Evolutionary conservation across 2,888 invertebrate genomes (phyloP).

Genomic region (Kryphioiulus occultus): DNA sequence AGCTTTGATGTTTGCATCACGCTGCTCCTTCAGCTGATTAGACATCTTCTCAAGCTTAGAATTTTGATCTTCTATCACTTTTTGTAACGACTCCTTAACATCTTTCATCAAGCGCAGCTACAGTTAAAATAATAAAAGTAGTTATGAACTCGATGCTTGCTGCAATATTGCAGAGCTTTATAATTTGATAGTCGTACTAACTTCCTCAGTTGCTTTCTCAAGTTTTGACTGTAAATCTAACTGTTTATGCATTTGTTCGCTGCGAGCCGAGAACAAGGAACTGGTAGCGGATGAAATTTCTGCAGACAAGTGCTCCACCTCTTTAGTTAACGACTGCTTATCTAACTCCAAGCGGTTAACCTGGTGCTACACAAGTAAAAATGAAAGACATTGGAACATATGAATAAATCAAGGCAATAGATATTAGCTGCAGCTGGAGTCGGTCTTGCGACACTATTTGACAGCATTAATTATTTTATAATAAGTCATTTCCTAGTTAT

Average conservation of each 20-base stretch:
- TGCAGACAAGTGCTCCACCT: conserved; percentile 34
- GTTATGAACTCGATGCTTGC: not conserved
- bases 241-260: conserved; percentile 52
- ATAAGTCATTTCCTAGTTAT: not conserved
- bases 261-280: conserved; percentile 47
- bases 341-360: conserved; percentile 45
- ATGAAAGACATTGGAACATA: not conserved
- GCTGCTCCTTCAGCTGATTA: conserved; percentile 75
- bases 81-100: conserved; percentile 73
- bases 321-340: conserved; percentile 12
- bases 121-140: conserved; percentile 51
- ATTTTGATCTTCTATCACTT: conserved; percentile 73
- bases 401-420: not conserved
- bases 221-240: conserved; percentile 50
- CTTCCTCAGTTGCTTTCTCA: conserved; percentile 47
- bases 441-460: too few species aligned
- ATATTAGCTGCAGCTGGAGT: not conserved
- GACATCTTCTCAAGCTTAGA: conserved; percentile 74
- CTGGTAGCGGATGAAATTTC: conserved; percentile 36
- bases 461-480: not conserved
- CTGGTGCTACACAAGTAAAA: conserved; percentile 17
- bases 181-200: conserved; percentile 1
- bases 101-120: conserved; percentile 74
- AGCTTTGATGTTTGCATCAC: conserved; percentile 74
- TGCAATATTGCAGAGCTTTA: not conserved